Conservation (phyloP, 1,140 invertebrate genomes). For the Polypedilum pembai region DNA sequence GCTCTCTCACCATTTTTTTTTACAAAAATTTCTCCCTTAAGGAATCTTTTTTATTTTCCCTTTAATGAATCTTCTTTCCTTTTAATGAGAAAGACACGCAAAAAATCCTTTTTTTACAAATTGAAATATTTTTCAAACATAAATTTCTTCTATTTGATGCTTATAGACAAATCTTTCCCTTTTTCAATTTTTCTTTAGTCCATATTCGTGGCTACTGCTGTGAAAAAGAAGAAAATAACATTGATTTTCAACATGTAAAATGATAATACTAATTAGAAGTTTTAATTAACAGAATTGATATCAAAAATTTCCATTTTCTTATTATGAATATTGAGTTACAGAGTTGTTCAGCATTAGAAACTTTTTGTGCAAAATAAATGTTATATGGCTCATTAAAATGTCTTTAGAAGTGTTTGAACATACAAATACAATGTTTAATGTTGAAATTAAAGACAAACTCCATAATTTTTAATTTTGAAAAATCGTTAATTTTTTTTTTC, state of each 20-base stretch:
- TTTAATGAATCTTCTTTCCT: constrained; percentile 7
- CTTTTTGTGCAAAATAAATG: too few species aligned
- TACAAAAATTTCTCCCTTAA: neutral
- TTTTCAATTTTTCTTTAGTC: neutral
- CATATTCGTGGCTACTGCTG: neutral
- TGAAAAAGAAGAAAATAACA: neutral
- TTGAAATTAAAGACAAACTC: neutral
- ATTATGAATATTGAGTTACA: too few species aligned
- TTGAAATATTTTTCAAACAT: neutral
- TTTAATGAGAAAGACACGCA: constrained; percentile 18
- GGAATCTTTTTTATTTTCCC: neutral
- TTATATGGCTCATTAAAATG: neutral
- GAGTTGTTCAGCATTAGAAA: too few species aligned
- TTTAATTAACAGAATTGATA: constrained; percentile 19
- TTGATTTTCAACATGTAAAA: constrained; percentile 3
- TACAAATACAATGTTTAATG: neutral
- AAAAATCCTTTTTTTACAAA: constrained; percentile 18
- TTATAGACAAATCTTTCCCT: too few species aligned
- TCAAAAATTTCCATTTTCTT: neutral
- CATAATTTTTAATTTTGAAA: neutral
- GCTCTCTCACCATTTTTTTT: neutral
- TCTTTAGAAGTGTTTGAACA: neutral
- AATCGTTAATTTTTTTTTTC: too few species aligned
- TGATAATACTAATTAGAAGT: constrained; percentile 7
- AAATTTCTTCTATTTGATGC: too few species aligned